phyloP scores from a whole-genome alignment of 1,140 invertebrate genomes.

The Nasonia giraulti region DNA sequence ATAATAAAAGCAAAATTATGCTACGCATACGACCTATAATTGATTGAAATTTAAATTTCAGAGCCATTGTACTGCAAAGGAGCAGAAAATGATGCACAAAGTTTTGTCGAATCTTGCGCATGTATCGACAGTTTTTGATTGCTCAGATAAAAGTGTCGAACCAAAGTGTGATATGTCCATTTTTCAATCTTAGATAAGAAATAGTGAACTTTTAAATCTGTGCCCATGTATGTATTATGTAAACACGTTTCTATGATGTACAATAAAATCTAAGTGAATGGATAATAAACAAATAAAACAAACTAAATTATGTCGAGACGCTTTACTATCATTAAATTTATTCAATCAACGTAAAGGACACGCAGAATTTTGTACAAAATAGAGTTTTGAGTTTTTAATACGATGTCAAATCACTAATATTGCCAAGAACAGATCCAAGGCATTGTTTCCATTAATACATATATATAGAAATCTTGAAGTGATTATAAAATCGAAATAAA shows the following conservation, averaged over 20 bases:
- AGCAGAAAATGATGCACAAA: background rate
- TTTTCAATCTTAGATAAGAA: background rate
- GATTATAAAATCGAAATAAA: background rate
- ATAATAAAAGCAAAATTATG: background rate
- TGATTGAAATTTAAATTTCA: background rate
- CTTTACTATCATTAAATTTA: background rate
- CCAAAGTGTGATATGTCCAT: background rate
- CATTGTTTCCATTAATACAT: no score
- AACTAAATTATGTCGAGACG: background rate
- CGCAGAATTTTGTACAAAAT: no score
- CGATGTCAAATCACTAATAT: no score
- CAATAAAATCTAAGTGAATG: background rate
- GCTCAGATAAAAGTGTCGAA: background rate
- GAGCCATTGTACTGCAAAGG: background rate
- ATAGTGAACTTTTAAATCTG: background rate
- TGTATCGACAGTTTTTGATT: background rate
- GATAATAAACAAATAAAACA: background rate
- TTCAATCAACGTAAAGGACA: no score
- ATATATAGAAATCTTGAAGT: background rate
- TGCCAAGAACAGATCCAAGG: no score
- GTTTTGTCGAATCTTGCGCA: slow-evolving; percentile 7
- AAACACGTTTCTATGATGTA: no score
- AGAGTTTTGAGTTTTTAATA: no score
- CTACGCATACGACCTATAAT: background rate
- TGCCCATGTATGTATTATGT: background rate